phyloP scores from a whole-genome alignment of 1,140 invertebrate genomes.

The Heterodera carotae region DNA sequence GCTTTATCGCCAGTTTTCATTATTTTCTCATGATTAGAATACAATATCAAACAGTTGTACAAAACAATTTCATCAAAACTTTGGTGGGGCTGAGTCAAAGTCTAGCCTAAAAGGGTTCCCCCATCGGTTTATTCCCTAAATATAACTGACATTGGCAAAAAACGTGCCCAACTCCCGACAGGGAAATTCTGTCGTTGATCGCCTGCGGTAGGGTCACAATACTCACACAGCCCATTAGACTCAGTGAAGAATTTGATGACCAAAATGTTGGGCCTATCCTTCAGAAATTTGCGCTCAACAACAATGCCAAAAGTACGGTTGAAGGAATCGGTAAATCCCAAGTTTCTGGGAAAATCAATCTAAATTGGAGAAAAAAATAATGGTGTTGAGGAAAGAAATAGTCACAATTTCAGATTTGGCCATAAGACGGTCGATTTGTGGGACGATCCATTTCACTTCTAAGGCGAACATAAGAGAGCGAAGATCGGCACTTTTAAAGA shows the following conservation, averaged over 20 bases:
- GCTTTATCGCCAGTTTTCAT: too few relatives aligned
- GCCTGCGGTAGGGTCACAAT: not conserved
- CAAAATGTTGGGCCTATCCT: not conserved
- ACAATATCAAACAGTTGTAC: too few relatives aligned
- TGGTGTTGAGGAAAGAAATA: not conserved
- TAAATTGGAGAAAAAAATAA: not conserved
- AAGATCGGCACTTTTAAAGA: not conserved
- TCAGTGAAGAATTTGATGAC: constrained; percentile 5
- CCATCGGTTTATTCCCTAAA: too few relatives aligned
- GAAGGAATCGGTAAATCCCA: not conserved
- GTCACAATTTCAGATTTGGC: constrained; percentile 2
- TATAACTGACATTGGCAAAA: constrained; percentile 24
- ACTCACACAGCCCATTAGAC: not conserved
- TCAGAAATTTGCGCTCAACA: not conserved
- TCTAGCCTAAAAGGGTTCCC: too few relatives aligned
- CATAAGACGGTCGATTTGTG: not conserved
- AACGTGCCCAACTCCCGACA: constrained; percentile 11
- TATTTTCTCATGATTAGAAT: too few relatives aligned
- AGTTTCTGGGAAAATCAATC: not conserved
- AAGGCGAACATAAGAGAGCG: not conserved
- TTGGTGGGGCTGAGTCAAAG: too few relatives aligned
- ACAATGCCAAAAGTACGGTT: not conserved
- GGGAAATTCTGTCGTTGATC: not conserved
- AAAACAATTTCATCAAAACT: too few relatives aligned
- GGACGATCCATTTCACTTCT: constrained; percentile 1